Evolutionary conservation across 2,797 vertebrate genomes (phyloP).

Genomic region (Xyrichtys novacula): DNA sequence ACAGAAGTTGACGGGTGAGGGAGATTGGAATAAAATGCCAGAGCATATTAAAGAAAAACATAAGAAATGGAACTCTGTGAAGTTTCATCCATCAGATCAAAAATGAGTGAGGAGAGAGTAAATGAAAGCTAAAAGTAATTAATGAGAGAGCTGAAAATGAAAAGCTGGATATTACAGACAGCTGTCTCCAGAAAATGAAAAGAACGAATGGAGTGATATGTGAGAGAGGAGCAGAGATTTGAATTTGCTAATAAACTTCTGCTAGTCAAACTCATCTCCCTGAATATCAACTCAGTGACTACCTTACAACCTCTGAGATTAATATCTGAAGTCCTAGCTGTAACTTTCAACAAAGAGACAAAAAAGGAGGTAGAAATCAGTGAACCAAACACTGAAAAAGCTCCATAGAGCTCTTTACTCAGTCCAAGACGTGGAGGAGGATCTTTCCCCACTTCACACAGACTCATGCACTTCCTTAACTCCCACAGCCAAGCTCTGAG

Average conservation of each 20-base stretch:
- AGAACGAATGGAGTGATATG: slow-evolving; percentile 27
- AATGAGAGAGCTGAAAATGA: slow-evolving; percentile 29
- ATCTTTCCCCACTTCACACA: slow-evolving; percentile 19
- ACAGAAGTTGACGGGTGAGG: slow-evolving; percentile 1
- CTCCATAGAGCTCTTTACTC: slow-evolving; percentile 15
- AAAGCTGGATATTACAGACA: slow-evolving; percentile 43
- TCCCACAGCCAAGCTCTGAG: slow-evolving; percentile 11
- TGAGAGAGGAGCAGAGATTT: slow-evolving; percentile 20
- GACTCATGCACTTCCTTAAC: slow-evolving; percentile 9
- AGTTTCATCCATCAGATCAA: slow-evolving; percentile 24
- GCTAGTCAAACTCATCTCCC: slow-evolving; percentile 15
- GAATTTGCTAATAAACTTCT: slow-evolving; percentile 39
- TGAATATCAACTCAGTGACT: slow-evolving; percentile 16
- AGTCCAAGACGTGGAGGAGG: slow-evolving; percentile 27
- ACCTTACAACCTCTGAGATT: background rate
- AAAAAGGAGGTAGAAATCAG: slow-evolving; percentile 1
- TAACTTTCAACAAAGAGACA: slow-evolving; percentile 7
- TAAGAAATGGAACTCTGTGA: slow-evolving; percentile 30
- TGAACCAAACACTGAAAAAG: background rate
- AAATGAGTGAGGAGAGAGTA: slow-evolving; percentile 20
- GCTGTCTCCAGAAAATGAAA: slow-evolving; percentile 34
- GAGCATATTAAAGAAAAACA: slow-evolving; percentile 29
- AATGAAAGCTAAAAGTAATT: slow-evolving; percentile 36
- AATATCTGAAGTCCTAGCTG: slow-evolving; percentile 14
- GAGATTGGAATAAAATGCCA: slow-evolving; percentile 42